These are phyloP conservation scores for Gobio gobio DNA, from an alignment of 2,113 vertebrate species.

Conservation along the genomic window DNA sequence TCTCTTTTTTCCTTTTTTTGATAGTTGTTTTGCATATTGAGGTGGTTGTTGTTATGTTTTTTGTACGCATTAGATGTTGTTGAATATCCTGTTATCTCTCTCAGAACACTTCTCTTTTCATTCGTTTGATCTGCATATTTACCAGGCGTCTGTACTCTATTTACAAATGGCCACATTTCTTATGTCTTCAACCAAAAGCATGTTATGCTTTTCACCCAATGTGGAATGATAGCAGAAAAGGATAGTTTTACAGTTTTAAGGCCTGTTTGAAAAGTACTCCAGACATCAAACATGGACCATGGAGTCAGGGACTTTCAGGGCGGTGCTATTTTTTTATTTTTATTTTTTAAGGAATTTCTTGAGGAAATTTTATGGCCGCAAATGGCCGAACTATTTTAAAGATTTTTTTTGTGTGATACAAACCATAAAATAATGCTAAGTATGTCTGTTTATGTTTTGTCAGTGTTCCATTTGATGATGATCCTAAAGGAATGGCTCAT, in stretches of 20 bases:
- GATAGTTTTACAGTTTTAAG: neutral
- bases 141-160: conserved; percentile 47
- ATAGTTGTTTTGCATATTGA: conserved; percentile 21
- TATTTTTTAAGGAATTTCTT: neutral
- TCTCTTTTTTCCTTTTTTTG: conserved; percentile 45
- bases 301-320: neutral
- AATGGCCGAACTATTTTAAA: neutral
- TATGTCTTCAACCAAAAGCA: neutral
- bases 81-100: conserved; percentile 67
- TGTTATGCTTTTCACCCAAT: neutral
- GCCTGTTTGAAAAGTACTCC: neutral
- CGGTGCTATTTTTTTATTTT: neutral
- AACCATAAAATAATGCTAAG: too few species aligned
- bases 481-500: too few species aligned
- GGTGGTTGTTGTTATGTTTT: conserved; percentile 8
- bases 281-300: neutral
- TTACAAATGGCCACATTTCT: conserved; percentile 27
- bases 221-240: neutral
- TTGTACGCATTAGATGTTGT: conserved; percentile 36
- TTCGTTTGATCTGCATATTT: conserved; percentile 63
- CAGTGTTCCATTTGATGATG: neutral
- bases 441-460: neutral
- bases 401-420: neutral
- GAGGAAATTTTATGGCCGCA: neutral
- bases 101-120: conserved; percentile 60